Evolutionary conservation across 2,797 vertebrate genomes (phyloP), one percentile per base, ranked within the genome.

Genomic region (Paedocypris micromegethes): DNA sequence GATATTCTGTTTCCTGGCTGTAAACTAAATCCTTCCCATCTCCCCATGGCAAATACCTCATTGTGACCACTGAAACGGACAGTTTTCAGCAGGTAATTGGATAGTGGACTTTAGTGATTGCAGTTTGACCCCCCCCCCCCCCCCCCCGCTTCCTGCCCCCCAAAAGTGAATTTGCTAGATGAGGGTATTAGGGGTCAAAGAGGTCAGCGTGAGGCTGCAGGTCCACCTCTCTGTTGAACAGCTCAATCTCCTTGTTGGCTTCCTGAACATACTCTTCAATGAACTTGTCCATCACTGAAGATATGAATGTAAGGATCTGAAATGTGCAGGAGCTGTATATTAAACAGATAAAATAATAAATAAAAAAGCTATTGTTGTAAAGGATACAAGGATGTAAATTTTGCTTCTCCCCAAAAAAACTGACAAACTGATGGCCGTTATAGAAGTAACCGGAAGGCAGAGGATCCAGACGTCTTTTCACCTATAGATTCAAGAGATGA

Each of bases 371-470:
- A 56, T 40, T 40, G 5, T 45, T 41, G 0, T 73, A 75, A 92
- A 96, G 92, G 96, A 99, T 98, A 98, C 95, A 46, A 6, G 96
- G 96, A 77, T 98, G 96, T 79, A 92, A 87, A 86, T 84, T 90
- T 67, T 85, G 91, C 80, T 95, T 99, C 58, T 93, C 93, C 71
- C 96, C 96, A 84, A 95, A 97, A 79, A 95, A 95, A 82, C 93
- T 92, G 42, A 98, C 87, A 75, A 91, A 99, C 52, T 94, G 94
- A 47, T 88, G 89, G 40, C 96, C 94, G 0, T 96, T 96, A 85
- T 96, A 98, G 85, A 94, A 98, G 83, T 92, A 97, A 64, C 96
- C 95, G 9, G 90, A 83, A 66, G 94, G 95, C 0, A 97, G 89
- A 0, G 93, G 93, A 49, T 98, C 94, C 84, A 97, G 82, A 79